Conservation (phyloP, 2,797 vertebrate genomes). For the Thaleichthys pacificus region DNA sequence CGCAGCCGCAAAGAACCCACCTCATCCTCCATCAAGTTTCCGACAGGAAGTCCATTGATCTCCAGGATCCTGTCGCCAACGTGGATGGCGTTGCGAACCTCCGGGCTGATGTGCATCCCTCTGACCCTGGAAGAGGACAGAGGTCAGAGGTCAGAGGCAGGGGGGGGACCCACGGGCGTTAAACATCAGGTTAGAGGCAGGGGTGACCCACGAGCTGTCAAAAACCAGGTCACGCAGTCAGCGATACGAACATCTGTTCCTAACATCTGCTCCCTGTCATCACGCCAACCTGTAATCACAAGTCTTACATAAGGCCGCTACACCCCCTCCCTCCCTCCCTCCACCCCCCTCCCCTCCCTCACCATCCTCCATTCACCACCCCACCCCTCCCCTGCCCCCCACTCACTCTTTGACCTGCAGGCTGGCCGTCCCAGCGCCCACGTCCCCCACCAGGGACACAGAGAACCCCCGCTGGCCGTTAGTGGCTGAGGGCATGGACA, state of each 20-base stretch:
- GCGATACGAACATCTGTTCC: constrained; percentile 5
- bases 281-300: constrained; percentile 42
- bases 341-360: no score
- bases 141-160: constrained; percentile 22
- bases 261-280: constrained; percentile 15
- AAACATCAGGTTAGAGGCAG: no score
- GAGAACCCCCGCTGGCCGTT: constrained; percentile 91
- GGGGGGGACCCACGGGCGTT: no score
- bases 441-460: constrained; percentile 82
- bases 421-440: constrained; percentile 78
- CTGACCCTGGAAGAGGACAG: constrained; percentile 78
- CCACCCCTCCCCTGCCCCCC: background rate
- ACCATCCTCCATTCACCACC: constrained; percentile 12
- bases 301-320: constrained; percentile 32
- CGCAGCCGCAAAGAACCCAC: constrained; percentile 55
- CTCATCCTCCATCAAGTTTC: constrained; percentile 85
- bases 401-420: constrained; percentile 97
- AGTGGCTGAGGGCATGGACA: constrained; percentile 92
- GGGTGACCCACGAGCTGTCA: no score
- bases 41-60: constrained; percentile 91
- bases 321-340: background rate
- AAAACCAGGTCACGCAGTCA: background rate
- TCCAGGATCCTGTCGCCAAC: constrained; percentile 94
- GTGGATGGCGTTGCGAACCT: constrained; percentile 91
- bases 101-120: constrained; percentile 90